A percentile compares a stretch with the other conserved stretches of the same genome.
phyloP scores from a whole-genome alignment of 2,113 vertebrate species.

The Indicator indicator region DNA sequence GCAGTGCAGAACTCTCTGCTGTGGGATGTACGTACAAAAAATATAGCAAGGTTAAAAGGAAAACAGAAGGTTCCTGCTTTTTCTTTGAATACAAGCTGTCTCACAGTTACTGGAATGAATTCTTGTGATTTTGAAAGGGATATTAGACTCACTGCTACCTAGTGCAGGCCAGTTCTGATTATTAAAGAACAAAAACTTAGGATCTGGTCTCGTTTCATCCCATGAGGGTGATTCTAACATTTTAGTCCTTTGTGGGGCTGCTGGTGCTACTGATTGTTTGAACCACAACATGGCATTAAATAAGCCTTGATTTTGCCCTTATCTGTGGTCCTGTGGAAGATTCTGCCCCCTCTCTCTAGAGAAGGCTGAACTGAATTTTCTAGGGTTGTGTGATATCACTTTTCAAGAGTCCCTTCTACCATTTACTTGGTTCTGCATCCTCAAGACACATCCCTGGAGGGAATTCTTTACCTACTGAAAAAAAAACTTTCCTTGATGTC shows the following conservation, averaged over 20 bases:
- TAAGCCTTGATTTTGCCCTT: background rate
- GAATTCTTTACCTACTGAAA: conserved; percentile 23
- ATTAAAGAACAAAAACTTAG: background rate
- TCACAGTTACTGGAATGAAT: background rate
- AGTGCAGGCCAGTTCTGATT: background rate
- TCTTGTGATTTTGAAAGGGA: background rate
- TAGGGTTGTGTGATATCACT: background rate
- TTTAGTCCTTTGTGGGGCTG: background rate
- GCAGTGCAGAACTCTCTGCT: background rate
- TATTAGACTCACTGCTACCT: background rate
- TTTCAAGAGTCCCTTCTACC: background rate
- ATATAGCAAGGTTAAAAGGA: background rate
- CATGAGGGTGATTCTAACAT: background rate
- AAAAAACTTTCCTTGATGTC: conserved; percentile 48
- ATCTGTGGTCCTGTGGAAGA: background rate
- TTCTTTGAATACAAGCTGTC: background rate
- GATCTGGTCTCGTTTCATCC: background rate
- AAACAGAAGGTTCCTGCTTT: background rate
- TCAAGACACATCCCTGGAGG: background rate
- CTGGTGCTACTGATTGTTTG: background rate
- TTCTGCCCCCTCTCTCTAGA: background rate
- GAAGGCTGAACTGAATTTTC: background rate
- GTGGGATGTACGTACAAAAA: background rate
- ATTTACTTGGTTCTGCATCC: background rate
- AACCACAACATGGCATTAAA: background rate